Evolutionary conservation across 2,888 invertebrate species (phyloP).

Genomic region (Meganola albula): DNA sequence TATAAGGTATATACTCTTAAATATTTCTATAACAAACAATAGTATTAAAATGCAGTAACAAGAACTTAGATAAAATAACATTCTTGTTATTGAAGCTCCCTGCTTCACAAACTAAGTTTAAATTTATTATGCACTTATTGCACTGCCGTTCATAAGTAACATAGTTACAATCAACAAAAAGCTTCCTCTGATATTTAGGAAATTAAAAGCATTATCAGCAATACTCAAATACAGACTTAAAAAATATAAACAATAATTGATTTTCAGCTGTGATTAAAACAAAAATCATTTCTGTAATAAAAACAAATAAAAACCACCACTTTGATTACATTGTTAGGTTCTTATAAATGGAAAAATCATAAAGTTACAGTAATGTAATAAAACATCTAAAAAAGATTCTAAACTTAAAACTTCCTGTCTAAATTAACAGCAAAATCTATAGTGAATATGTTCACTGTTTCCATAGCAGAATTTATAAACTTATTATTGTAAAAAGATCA

Average conservation of each 20-base stretch:
- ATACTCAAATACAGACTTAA: slow-evolving; percentile 41
- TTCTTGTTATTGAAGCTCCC: too few species aligned
- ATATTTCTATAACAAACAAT: too few species aligned
- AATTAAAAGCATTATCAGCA: slow-evolving; percentile 38
- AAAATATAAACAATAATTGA: slow-evolving; percentile 55
- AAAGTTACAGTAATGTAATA: slow-evolving; percentile 42
- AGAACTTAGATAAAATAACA: too few species aligned
- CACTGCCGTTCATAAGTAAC: slow-evolving; percentile 26
- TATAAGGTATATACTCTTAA: too few species aligned
- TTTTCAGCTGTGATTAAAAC: slow-evolving; percentile 52
- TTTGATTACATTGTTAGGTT: slow-evolving; percentile 48
- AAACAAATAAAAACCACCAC: slow-evolving; percentile 51
- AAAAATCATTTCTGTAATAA: slow-evolving; percentile 56
- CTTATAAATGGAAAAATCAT: slow-evolving; percentile 46
- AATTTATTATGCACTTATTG: slow-evolving; percentile 20
- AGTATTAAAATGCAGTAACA: too few species aligned
- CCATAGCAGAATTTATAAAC: slow-evolving; percentile 17
- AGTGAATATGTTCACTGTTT: slow-evolving; percentile 17
- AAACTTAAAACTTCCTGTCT: slow-evolving; percentile 40
- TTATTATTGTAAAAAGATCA: slow-evolving; percentile 13
- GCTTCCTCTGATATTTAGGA: slow-evolving; percentile 35
- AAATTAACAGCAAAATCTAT: slow-evolving; percentile 30
- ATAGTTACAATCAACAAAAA: slow-evolving; percentile 39
- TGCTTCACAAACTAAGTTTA: slow-evolving; percentile 20
- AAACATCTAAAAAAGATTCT: slow-evolving; percentile 42